phyloP scores from a whole-genome alignment of 2,113 vertebrate species.

The Gnathonemus echidnorhynchus region DNA sequence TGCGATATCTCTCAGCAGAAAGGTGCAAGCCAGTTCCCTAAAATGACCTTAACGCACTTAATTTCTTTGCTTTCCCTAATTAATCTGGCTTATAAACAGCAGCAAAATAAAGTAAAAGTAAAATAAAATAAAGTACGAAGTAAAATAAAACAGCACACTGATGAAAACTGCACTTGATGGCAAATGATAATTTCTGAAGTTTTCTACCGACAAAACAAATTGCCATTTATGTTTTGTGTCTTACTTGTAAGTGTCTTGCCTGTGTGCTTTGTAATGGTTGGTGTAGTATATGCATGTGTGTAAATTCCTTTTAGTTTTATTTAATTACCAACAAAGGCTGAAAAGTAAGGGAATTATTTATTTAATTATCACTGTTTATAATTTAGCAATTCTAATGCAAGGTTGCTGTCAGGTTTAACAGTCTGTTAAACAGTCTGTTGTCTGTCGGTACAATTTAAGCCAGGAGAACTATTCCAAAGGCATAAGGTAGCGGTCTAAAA shows the following conservation, averaged over 20 bases:
- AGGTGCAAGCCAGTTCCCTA: background rate
- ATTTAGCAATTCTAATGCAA: background rate
- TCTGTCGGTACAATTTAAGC: background rate
- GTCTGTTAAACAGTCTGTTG: no score
- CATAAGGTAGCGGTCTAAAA: no score
- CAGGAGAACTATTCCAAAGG: background rate
- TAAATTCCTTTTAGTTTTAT: background rate
- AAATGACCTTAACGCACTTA: background rate
- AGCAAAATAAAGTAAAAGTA: background rate
- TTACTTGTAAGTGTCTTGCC: background rate
- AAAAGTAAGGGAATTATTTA: background rate
- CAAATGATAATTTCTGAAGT: background rate
- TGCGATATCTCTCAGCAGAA: background rate
- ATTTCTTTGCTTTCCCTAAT: background rate
- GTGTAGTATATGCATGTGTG: no score
- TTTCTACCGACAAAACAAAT: background rate
- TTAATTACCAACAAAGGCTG: background rate
- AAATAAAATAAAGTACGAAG: background rate
- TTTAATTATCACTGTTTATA: background rate
- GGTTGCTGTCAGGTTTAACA: background rate
- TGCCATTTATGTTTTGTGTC: background rate
- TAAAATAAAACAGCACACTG: background rate
- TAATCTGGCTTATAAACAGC: background rate
- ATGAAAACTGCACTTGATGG: background rate
- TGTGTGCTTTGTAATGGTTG: no score